Percentiles rank a stretch among this genome's conserved stretches.
phyloP scores from a whole-genome alignment of 2,113 vertebrate species.

The Anhinga rufa region DNA sequence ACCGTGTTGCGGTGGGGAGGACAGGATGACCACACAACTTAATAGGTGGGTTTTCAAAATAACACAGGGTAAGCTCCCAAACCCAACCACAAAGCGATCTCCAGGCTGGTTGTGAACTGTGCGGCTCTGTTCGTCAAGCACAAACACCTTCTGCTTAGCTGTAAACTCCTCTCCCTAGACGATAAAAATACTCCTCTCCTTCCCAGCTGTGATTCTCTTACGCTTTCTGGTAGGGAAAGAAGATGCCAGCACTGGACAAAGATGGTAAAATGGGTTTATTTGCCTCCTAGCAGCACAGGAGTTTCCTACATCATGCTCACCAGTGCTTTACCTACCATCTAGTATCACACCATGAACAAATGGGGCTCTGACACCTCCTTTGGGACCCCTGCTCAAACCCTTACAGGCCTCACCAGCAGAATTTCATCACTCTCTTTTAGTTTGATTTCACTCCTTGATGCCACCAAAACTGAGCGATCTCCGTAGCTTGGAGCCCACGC shows the following conservation, averaged over 20 bases:
- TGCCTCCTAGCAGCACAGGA: not conserved
- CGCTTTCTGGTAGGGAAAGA: not conserved
- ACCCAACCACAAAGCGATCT: not conserved
- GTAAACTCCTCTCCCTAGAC: not conserved
- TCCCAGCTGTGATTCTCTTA: not conserved
- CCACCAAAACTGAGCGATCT: not conserved
- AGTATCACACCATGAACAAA: not conserved
- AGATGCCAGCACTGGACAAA: not conserved
- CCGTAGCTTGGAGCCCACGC: not conserved
- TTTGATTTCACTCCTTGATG: not conserved
- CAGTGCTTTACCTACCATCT: not conserved
- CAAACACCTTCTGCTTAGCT: not conserved
- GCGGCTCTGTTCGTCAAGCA: not conserved
- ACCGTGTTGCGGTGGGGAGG: not conserved
- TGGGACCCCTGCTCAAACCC: not conserved
- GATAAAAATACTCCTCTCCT: not conserved
- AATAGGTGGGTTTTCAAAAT: not conserved
- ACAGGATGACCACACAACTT: not conserved
- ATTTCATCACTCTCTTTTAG: too few relatives aligned
- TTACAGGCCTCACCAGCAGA: not conserved
- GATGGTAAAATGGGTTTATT: not conserved
- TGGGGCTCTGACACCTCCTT: not conserved
- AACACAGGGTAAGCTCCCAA: not conserved
- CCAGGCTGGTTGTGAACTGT: not conserved
- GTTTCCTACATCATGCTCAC: not conserved